Evolutionary conservation across 2,797 vertebrate species (phyloP).

Genomic region (Melanotaenia pygmaea): DNA sequence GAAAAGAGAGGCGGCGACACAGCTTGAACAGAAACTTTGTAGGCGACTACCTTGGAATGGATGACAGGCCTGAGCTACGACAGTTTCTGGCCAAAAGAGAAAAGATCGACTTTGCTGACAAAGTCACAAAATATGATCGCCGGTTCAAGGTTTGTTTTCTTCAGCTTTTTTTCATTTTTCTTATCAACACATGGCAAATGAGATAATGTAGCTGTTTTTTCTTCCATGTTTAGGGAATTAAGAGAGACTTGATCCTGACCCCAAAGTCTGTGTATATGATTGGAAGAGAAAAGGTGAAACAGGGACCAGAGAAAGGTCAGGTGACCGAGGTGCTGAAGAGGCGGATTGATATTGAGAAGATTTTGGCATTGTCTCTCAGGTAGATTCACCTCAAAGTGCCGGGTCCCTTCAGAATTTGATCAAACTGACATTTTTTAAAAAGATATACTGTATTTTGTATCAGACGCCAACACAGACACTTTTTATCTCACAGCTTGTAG

Average conservation of each 20-base stretch:
- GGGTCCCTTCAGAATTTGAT: background rate
- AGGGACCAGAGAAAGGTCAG: conserved; percentile 94
- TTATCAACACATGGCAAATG: background rate
- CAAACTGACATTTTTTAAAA: background rate
- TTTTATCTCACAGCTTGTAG: background rate
- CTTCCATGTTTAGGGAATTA: conserved; percentile 84
- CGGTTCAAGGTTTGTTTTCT: conserved; percentile 90
- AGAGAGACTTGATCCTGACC: conserved; percentile 94
- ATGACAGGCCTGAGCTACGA: conserved; percentile 92
- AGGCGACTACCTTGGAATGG: conserved; percentile 97
- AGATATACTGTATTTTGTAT: background rate
- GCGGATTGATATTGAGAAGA: conserved; percentile 91
- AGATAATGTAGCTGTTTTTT: background rate
- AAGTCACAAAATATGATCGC: conserved; percentile 93
- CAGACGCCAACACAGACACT: background rate
- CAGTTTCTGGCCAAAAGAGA: conserved; percentile 96
- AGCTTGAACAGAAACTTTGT: conserved; percentile 98
- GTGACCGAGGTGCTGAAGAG: conserved; percentile 96
- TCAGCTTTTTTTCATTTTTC: background rate
- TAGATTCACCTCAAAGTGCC: conserved; percentile 48
- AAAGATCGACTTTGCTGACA: conserved; percentile 97
- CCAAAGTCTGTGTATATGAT: conserved; percentile 95
- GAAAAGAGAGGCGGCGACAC: conserved; percentile 94
- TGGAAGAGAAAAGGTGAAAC: conserved; percentile 95
- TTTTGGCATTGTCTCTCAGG: conserved; percentile 94